Conservation (phyloP, 2,888 invertebrate species). For the Lissocephala sabroskyi region DNA sequence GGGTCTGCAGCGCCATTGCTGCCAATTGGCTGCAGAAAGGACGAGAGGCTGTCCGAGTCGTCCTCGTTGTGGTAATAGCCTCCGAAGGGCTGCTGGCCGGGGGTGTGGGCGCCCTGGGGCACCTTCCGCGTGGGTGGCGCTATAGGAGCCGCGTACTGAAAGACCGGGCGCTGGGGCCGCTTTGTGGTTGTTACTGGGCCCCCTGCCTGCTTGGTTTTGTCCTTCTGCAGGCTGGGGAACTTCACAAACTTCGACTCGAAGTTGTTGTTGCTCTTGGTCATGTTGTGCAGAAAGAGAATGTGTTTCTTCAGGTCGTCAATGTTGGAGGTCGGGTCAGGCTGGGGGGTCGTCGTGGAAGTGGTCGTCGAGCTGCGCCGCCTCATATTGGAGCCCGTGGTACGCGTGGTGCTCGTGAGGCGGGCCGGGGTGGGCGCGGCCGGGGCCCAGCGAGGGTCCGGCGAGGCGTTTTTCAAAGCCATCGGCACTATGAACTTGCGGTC, state of each 20-base stretch:
- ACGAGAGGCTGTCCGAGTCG: conserved; percentile 43
- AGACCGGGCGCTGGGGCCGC: conserved; percentile 54
- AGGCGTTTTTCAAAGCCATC: conserved; percentile 71
- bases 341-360: conserved; percentile 37
- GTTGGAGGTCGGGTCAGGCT: conserved; percentile 61
- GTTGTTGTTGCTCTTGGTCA: conserved; percentile 70
- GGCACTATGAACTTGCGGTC: conserved; percentile 72
- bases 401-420: conserved; percentile 32
- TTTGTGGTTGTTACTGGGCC: conserved; percentile 26
- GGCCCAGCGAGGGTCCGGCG: conserved; percentile 60
- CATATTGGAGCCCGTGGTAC: conserved; percentile 25
- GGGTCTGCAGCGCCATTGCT: conserved; percentile 1
- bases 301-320: conserved; percentile 72
- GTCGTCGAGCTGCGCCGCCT: conserved; percentile 31
- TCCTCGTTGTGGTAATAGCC: conserved; percentile 64
- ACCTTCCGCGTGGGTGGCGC: conserved; percentile 63
- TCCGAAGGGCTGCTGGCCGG: conserved; percentile 46
- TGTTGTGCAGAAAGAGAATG: conserved; percentile 71
- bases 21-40: conserved; percentile 39
- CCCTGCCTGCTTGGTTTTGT: conserved; percentile 38
- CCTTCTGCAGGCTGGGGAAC: conserved; percentile 70
- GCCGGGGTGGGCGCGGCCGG: conserved; percentile 28
- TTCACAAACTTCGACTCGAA: conserved; percentile 73
- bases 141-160: conserved; percentile 64
- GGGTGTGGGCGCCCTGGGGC: conserved; percentile 37